A percentile compares a stretch with the other conserved stretches of the same genome.
Evolutionary conservation across 2,797 vertebrate species (phyloP).

Genomic region (Echeneis naucrates): DNA sequence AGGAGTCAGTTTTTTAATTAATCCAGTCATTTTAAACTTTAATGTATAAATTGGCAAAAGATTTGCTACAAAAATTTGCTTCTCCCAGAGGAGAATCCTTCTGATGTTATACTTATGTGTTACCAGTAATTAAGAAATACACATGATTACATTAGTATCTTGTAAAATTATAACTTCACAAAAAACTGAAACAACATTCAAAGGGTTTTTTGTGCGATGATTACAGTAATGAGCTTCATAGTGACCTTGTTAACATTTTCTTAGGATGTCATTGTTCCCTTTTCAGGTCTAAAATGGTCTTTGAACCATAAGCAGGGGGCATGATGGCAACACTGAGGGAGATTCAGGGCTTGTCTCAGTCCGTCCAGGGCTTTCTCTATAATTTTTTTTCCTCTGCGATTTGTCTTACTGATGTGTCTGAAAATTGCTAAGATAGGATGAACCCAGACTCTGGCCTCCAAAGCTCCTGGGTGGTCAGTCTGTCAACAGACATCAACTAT

Average conservation of each 20-base stretch:
- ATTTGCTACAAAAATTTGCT: background rate
- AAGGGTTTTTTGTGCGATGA: slow-evolving; percentile 8
- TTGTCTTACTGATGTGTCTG: slow-evolving; percentile 75
- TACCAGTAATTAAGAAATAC: background rate
- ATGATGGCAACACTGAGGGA: slow-evolving; percentile 30
- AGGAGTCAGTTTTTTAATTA: background rate
- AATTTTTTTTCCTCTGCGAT: slow-evolving; percentile 66
- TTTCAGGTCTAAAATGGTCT: slow-evolving; percentile 63
- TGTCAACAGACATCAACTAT: slow-evolving; percentile 65
- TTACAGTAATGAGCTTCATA: slow-evolving; percentile 41
- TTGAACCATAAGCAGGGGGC: slow-evolving; percentile 64
- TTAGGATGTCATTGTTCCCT: slow-evolving; percentile 51
- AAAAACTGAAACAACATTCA: background rate
- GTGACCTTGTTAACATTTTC: slow-evolving; percentile 66
- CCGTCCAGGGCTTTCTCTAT: slow-evolving; percentile 53
- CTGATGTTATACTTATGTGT: background rate
- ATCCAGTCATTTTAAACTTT: background rate
- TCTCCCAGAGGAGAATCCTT: background rate
- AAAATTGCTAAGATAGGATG: slow-evolving; percentile 71
- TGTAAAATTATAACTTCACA: background rate
- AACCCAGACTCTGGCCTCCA: slow-evolving; percentile 57
- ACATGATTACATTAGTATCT: background rate
- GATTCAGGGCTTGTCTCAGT: slow-evolving; percentile 47
- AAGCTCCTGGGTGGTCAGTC: slow-evolving; percentile 83
- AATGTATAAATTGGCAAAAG: background rate